These are phyloP conservation scores for Crocodylus rhombifer DNA, from an alignment of 2,797 vertebrate species.

Conservation along the genomic window DNA sequence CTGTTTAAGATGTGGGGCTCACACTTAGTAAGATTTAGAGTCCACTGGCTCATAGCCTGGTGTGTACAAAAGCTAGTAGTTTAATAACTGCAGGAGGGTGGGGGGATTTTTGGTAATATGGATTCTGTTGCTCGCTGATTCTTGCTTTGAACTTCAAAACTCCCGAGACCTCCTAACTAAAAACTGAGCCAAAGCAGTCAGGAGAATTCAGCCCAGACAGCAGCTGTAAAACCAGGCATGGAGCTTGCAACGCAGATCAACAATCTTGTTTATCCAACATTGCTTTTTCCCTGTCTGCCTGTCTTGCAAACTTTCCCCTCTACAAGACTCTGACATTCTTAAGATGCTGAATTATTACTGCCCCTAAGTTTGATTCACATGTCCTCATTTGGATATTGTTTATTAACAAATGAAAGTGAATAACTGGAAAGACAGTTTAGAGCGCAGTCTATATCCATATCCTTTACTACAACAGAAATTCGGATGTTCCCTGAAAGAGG, in stretches of 20 bases:
- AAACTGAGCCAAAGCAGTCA: background rate
- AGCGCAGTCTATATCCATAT: background rate
- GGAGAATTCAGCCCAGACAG: background rate
- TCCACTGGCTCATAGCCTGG: background rate
- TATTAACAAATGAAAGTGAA: background rate
- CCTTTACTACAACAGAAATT: background rate
- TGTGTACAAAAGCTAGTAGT: background rate
- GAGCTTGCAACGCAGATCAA: fast-evolving
- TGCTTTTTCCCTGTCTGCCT: fast-evolving
- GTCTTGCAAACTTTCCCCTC: background rate
- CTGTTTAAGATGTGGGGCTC: fast-evolving
- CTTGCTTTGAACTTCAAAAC: background rate
- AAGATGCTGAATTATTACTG: background rate
- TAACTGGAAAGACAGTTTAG: background rate
- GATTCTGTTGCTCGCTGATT: background rate
- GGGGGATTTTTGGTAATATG: background rate
- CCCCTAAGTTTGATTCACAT: background rate
- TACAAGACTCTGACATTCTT: background rate
- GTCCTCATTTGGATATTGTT: background rate
- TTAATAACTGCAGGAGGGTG: background rate
- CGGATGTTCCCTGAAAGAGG: background rate
- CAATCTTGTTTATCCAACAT: background rate
- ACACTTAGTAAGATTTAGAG: background rate
- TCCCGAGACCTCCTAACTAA: fast-evolving
- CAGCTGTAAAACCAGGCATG: background rate